Evolutionary conservation across 2,113 vertebrate species (phyloP).

Genomic region (Halichoerus grypus): DNA sequence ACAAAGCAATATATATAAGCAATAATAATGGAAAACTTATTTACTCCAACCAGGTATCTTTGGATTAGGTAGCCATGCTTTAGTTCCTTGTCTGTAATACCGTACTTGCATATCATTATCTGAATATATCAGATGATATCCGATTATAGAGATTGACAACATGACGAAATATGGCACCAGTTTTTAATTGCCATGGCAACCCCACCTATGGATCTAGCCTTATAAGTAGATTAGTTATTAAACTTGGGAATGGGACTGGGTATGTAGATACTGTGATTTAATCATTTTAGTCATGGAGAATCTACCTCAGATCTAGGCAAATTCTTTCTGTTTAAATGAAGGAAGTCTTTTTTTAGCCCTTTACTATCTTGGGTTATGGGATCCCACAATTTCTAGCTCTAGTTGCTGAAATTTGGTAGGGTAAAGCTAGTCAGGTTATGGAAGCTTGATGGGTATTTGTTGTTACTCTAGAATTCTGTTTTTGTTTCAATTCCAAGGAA

Average conservation of each 20-base stretch:
- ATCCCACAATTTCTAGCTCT: constrained; percentile 11
- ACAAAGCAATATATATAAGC: neutral
- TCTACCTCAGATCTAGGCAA: constrained; percentile 8
- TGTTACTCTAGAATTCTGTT: constrained; percentile 49
- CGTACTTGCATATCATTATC: neutral
- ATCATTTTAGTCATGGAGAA: constrained; percentile 43
- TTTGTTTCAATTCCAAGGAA: constrained; percentile 50
- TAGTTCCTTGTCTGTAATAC: constrained; percentile 32
- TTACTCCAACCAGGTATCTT: constrained; percentile 38
- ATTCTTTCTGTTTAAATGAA: constrained; percentile 38
- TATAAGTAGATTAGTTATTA: constrained; percentile 39
- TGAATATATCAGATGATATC: neutral
- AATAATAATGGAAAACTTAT: constrained; percentile 38
- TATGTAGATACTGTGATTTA: constrained; percentile 57
- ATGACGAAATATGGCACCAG: neutral
- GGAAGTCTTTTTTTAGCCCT: neutral
- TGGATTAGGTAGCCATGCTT: neutral
- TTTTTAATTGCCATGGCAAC: neutral
- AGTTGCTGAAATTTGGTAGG: constrained; percentile 47
- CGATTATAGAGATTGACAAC: constrained; percentile 29
- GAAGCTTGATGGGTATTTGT: constrained; percentile 37
- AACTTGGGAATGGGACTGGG: neutral
- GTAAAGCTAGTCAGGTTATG: neutral
- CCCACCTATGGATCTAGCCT: neutral
- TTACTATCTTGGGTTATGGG: constrained; percentile 4